Base-by-base conservation (phyloP, 2,888 invertebrate species). In the Lypha dubia region DNA sequence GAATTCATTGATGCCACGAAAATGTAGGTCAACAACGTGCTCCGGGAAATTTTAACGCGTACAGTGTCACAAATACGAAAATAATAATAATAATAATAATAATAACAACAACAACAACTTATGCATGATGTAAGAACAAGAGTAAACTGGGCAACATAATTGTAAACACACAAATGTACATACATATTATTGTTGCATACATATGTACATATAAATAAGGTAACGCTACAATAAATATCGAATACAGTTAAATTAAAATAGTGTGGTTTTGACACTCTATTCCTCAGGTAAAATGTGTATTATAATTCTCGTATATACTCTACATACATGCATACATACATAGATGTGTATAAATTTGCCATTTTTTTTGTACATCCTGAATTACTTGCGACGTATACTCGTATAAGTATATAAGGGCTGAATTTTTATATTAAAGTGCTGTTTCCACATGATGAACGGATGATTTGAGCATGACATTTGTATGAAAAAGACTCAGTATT, bases 1-100 rank as follows among this genome's bases (percentile, higher is more conserved):
- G 63, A 73, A 86, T 90, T 90, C 90, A 90, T 90, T 90, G 90
- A 90, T 90, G 89, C 87, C 87, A 86, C 65, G n/a, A n/a, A 89
- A 91, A 91, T 91, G 89, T 91, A 90, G 91, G 91, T 91, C 91
- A 91, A 90, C 90, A 90, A 89, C 88, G 89, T 90, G 89, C 86
- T 90, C 86, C 87, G 88, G 87, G 88, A 87, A 88, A 88, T 65
- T 65, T 58, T 56, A 71, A 70, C 6, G 67, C 63, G 28, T 63
- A 60, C 79, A 71, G 79, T 79, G 82, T 62, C 79, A 65, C 46
- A 56, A 46, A 53, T 22, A 73, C 53, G 71, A 73, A 7, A 56
- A 32, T 22, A 76, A 80, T 1, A 53, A 63, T 3, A 62, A n/a
- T n/a, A n/a, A n/a, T n/a, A n/a, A n/a, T n/a, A n/a, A n/a, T n/a